phyloP scores from a whole-genome alignment of 2,113 vertebrate genomes.

The Sylvilagus bachmani region DNA sequence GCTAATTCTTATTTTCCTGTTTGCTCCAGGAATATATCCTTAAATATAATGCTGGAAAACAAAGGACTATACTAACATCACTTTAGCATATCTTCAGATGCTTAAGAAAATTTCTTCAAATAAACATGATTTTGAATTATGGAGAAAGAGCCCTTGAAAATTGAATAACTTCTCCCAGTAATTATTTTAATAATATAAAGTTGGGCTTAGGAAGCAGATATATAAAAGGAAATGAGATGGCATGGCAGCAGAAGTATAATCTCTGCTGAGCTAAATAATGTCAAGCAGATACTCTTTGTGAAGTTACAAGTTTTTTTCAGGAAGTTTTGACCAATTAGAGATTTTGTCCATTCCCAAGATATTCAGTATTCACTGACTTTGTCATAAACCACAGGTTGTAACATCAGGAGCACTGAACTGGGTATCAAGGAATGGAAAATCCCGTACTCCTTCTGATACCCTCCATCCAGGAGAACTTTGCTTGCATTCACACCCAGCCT shows the following conservation, averaged over 20 bases:
- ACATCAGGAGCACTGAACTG: not conserved
- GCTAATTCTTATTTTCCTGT: constrained; percentile 49
- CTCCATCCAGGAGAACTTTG: not conserved
- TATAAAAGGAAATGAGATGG: not conserved
- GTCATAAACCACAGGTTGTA: not conserved
- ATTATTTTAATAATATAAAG: constrained; percentile 16
- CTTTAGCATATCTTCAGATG: constrained; percentile 5
- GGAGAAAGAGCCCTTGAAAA: constrained; percentile 14
- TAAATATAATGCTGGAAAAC: not conserved
- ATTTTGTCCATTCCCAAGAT: constrained; percentile 3
- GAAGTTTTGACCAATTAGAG: not conserved
- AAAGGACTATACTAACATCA: not conserved
- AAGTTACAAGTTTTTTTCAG: constrained; percentile 16
- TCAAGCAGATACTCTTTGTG: constrained; percentile 3
- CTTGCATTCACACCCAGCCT: not conserved
- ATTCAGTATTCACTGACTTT: not conserved
- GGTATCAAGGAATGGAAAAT: no score
- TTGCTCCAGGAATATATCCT: constrained; percentile 46
- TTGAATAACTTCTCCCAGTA: constrained; percentile 22
- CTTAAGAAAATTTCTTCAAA: constrained; percentile 45
- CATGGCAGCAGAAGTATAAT: not conserved
- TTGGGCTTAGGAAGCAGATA: not conserved
- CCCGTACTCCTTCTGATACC: not conserved
- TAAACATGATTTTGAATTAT: constrained; percentile 7
- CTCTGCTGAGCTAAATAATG: not conserved